Percentiles rank a stretch among this genome's conserved stretches.
phyloP scores from a whole-genome alignment of 1,140 invertebrate genomes.

The Bombus picipes region DNA sequence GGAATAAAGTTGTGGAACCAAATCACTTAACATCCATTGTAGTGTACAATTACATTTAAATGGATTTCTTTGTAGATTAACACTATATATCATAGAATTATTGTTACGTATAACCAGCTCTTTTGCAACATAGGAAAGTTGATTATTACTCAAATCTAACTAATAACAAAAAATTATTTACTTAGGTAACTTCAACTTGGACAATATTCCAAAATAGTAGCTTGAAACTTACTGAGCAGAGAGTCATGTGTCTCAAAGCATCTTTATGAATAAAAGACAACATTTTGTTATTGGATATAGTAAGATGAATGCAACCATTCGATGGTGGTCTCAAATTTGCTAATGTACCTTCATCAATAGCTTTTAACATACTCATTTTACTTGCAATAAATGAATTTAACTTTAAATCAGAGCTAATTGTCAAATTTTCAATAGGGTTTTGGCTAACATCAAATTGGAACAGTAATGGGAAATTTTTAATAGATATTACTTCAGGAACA shows the following conservation, averaged over 20 bases:
- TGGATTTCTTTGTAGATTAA: constrained; percentile 79
- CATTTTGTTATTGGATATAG: constrained; percentile 67
- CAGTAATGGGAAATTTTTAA: constrained; percentile 70
- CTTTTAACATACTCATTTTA: constrained; percentile 60
- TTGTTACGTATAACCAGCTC: constrained; percentile 45
- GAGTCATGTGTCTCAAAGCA: constrained; percentile 61
- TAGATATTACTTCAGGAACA: constrained; percentile 70
- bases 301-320: constrained; percentile 71
- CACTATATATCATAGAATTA: constrained; percentile 44
- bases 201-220: constrained; percentile 19
- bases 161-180: constrained; percentile 51
- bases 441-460: constrained; percentile 65
- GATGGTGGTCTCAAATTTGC: constrained; percentile 58
- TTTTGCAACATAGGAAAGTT: constrained; percentile 63
- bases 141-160: constrained; percentile 77
- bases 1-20: constrained; percentile 71
- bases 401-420: constrained; percentile 62
- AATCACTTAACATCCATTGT: constrained; percentile 76
- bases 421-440: constrained; percentile 71
- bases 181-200: neutral
- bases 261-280: constrained; percentile 63
- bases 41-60: constrained; percentile 75
- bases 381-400: constrained; percentile 66
- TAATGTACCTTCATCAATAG: constrained; percentile 68
- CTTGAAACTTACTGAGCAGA: constrained; percentile 75